Evolutionary conservation across 1,140 invertebrate genomes (phyloP), one percentile per base, ranked within the genome.

Genomic region (Kradibia gibbosae): DNA sequence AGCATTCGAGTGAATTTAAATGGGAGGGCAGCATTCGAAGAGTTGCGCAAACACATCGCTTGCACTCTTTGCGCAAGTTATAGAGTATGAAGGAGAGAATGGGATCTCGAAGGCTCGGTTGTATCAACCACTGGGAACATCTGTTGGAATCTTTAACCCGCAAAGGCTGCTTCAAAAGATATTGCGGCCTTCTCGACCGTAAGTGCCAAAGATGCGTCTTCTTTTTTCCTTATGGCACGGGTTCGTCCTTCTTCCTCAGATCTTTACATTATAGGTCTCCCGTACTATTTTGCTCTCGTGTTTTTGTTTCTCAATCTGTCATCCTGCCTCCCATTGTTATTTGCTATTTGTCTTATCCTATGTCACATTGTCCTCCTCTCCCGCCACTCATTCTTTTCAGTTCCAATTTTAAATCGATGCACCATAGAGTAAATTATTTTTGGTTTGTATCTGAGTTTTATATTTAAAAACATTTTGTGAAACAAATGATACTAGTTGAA

Each of bases 111-210:
- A 50, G 53, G 60, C 53, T 50, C 60, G 73, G 20, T 42, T 42
- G 31, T 55, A 28, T 31, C 3, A 22, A 28, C 25, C 31, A 50
- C 70, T 57, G 67, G 84, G 83, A 90, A 87, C 89, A 90, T 90
- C 88, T 90, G 89, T 90, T 90, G 84, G 85, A 84, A 85, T 86
- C 78, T 82, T 85, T 77, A 55, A 50, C 45, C 71, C 48, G 13
- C 36, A 73, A 55, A 73, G 20, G 28, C 17, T 36, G 31, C 13
- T 31, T 34, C 13, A 3, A 67, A 39, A 39, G 34, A 34, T 67
- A 20, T 53, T 22, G 34, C 34, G 34, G 70, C 42, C 70, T 34
- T 73, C 25, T 22, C 62, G 62, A 39, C 20, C 3, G 4, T 42
- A 71, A 39, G 70, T 22, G 76, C 45, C 22, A 36, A 70, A 25